These are phyloP conservation scores for Bactericera cockerelli DNA, from an alignment of 1,140 invertebrate genomes.

Conservation along the genomic window DNA sequence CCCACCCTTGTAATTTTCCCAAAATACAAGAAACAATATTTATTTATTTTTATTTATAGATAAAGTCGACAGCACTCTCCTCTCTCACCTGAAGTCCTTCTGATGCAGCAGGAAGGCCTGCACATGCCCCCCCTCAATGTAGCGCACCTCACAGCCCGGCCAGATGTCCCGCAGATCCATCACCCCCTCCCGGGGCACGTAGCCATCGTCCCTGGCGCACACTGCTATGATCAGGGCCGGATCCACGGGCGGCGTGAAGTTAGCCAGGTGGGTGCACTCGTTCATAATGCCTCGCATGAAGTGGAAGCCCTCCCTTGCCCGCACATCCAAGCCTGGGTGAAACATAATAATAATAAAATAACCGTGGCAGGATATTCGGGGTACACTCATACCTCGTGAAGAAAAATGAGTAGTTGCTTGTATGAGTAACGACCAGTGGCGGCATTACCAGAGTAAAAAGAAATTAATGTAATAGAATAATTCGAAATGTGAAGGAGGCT, in stretches of 20 bases:
- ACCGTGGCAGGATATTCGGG: too few species aligned
- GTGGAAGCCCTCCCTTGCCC: slow-evolving; percentile 49
- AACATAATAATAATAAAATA: not conserved
- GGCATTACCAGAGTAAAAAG: too few species aligned
- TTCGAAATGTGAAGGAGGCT: too few species aligned
- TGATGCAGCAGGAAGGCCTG: slow-evolving; percentile 76
- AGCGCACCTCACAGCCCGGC: slow-evolving; percentile 77
- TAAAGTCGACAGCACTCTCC: too few species aligned
- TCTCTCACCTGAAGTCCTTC: slow-evolving; percentile 58
- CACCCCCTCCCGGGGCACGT: slow-evolving; percentile 73
- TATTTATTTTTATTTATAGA: too few species aligned
- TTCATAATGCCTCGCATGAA: slow-evolving; percentile 99
- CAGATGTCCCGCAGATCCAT: slow-evolving; percentile 71
- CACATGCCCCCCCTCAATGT: slow-evolving; percentile 80
- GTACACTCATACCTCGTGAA: too few species aligned
- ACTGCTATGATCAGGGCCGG: slow-evolving; percentile 71
- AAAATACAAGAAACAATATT: too few species aligned
- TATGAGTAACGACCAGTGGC: too few species aligned
- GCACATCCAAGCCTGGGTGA: not conserved
- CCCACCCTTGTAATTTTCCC: too few species aligned
- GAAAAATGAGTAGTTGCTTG: too few species aligned
- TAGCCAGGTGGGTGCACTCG: slow-evolving; percentile 90
- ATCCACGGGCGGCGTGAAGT: slow-evolving; percentile 75
- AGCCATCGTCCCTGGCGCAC: slow-evolving; percentile 77
- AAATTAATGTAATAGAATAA: too few species aligned